Conservation (phyloP, 2,797 vertebrate species). For the Benthosema pterotum region DNA sequence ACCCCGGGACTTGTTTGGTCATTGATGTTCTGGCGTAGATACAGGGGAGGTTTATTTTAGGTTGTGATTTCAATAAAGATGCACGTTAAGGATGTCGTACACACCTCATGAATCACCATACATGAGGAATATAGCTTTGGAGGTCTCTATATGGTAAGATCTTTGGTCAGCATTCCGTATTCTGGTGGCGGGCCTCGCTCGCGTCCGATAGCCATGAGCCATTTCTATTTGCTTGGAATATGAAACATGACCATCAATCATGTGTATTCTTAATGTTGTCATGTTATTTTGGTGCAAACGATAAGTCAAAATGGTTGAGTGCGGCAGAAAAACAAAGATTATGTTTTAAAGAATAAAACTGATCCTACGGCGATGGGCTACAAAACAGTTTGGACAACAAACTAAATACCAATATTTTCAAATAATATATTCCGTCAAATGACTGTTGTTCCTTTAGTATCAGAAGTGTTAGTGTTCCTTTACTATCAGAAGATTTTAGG, state of each 20-base stretch:
- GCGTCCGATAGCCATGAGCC: background rate
- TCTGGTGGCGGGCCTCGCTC: background rate
- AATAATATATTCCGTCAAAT: too few relatives aligned
- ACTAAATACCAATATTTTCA: too few relatives aligned
- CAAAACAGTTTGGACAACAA: too few relatives aligned
- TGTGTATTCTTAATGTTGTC: background rate
- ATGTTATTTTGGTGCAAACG: background rate
- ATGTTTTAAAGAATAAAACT: too few relatives aligned
- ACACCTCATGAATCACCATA: constrained; percentile 19
- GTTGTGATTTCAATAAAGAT: constrained; percentile 51
- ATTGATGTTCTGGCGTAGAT: constrained; percentile 61
- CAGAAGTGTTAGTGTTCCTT: too few relatives aligned
- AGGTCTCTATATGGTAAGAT: constrained; percentile 2
- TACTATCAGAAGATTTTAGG: too few relatives aligned
- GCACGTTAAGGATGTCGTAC: background rate
- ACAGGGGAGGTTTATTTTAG: constrained; percentile 73
- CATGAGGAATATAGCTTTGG: constrained; percentile 6
- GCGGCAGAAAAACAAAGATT: too few relatives aligned
- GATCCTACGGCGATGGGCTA: too few relatives aligned
- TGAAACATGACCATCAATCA: background rate
- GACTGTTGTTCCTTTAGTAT: too few relatives aligned
- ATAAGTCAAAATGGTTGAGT: background rate
- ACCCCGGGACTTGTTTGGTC: constrained; percentile 70
- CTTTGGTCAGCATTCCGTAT: constrained; percentile 2
- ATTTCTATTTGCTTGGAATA: background rate